Evolutionary conservation across 2,888 invertebrate genomes (phyloP).

Genomic region (Acleris literana): DNA sequence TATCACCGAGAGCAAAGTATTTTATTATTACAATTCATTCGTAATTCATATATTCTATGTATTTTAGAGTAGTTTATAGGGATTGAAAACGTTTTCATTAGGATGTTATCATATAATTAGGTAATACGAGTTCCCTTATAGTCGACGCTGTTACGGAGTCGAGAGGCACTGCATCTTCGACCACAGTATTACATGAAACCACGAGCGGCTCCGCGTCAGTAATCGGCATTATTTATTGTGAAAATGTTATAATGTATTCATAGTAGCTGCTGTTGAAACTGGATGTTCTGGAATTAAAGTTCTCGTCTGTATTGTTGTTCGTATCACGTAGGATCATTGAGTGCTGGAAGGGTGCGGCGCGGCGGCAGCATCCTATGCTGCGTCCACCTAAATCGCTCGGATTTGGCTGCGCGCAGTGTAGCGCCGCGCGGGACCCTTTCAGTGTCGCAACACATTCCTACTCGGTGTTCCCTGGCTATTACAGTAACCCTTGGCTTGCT

Average conservation of each 20-base stretch:
- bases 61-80: slow-evolving; percentile 74
- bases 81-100: slow-evolving; percentile 66
- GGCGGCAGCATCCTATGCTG: slow-evolving; percentile 78
- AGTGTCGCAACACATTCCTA: slow-evolving; percentile 57
- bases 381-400: slow-evolving; percentile 70
- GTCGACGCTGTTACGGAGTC: slow-evolving; percentile 45
- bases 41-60: slow-evolving; percentile 59
- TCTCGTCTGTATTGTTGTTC: slow-evolving; percentile 50
- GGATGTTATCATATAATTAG: slow-evolving; percentile 61
- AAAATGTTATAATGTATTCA: slow-evolving; percentile 51
- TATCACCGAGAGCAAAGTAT: slow-evolving; percentile 53
- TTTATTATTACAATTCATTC: slow-evolving; percentile 80
- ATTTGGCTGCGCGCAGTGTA: slow-evolving; percentile 76
- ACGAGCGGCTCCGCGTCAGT: slow-evolving; percentile 44
- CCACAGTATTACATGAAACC: slow-evolving; percentile 53
- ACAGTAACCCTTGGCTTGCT: slow-evolving; percentile 64
- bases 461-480: slow-evolving; percentile 64
- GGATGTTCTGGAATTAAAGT: slow-evolving; percentile 50
- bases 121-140: slow-evolving; percentile 46
- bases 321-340: slow-evolving; percentile 55
- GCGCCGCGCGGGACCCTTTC: slow-evolving; percentile 58
- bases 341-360: slow-evolving; percentile 54
- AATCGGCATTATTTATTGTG: slow-evolving; percentile 48
- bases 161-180: slow-evolving; percentile 40
- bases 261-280: slow-evolving; percentile 49